These are phyloP conservation scores for Gymnosoma rotundatum DNA, from an alignment of 2,888 invertebrate genomes.

Conservation along the genomic window DNA sequence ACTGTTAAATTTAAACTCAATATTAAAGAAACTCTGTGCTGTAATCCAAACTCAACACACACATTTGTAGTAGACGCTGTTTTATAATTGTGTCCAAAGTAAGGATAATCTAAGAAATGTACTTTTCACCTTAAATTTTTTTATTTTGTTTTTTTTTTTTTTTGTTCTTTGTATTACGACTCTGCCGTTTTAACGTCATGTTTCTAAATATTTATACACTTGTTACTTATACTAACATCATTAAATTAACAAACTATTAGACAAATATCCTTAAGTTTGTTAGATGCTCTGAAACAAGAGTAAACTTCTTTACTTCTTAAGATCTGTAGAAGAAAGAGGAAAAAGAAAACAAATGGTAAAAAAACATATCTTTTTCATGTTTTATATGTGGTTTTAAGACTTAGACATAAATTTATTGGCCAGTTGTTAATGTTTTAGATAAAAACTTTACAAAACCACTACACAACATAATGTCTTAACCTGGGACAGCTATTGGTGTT, in stretches of 20 bases:
- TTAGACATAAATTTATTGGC: slow-evolving; percentile 68
- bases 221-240: slow-evolving; percentile 26
- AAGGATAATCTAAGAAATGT: no score
- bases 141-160: not conserved
- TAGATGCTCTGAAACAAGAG: slow-evolving; percentile 16
- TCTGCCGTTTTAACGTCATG: not conserved
- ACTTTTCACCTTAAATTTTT: not conserved
- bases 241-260: slow-evolving; percentile 52
- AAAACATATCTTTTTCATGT: slow-evolving; percentile 61
- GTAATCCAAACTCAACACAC: no score
- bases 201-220: slow-evolving; percentile 9
- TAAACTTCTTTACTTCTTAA: slow-evolving; percentile 22
- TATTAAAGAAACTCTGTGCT: no score
- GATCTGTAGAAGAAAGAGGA: not conserved
- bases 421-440: slow-evolving; percentile 68
- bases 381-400: slow-evolving; percentile 53
- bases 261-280: slow-evolving; percentile 51
- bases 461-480: slow-evolving; percentile 51
- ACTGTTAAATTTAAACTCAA: no score
- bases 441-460: slow-evolving; percentile 54
- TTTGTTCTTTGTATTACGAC: not conserved
- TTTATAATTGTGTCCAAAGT: no score
- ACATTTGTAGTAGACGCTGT: no score
- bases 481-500: slow-evolving; percentile 40
- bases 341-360: not conserved